Base-by-base conservation (phyloP, 2,797 vertebrate genomes). In the Otolemur crassicaudatus region DNA sequence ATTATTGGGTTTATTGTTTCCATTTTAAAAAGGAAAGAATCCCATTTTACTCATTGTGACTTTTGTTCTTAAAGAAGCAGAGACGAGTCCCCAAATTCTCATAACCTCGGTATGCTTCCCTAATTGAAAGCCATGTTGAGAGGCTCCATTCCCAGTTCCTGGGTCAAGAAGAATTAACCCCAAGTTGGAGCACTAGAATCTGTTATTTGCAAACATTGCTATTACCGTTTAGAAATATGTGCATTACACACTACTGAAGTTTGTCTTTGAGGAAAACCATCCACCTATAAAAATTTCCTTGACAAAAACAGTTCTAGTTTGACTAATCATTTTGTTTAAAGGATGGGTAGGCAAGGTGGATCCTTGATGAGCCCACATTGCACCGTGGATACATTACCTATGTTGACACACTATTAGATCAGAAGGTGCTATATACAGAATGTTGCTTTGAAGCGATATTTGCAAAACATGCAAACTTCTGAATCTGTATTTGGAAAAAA, bases 401-500 rank as follows among this genome's bases (percentile, higher is more conserved):
- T 98, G 98, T 98, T 98, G 84, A 98, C 97, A 97, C 94, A 96
- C 98, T 98, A 94, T 98, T 98, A 98, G 98, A 98, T 96, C 97
- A 0, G 95, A 98, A 97, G 96, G 97, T 85, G 94, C 97, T 98
- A 96, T 98, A 98, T 43, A 98, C 97, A 98, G 93, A 97, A 96
- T 93, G 97, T 97, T 98, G 98, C 98, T 98, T 98, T 97, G 97
- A 95, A 98, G 98, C 97, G 98, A 97, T 98, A 98, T 98, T 98
- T 98, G 97, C 98, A 97, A 98, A 98, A 98, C 98, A 98, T 96
- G 97, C 98, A 98, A 98, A 98, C 89, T 98, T 98, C 97, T 98
- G 98, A 98, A 98, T 98, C 98, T 98, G 97, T 98, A 98, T 98
- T 98, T 98, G 98, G 98, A 98, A 98, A 97, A 98, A 98, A 98